Base-by-base conservation (phyloP, 2,113 vertebrate species). In the Macroglossus sobrinus region DNA sequence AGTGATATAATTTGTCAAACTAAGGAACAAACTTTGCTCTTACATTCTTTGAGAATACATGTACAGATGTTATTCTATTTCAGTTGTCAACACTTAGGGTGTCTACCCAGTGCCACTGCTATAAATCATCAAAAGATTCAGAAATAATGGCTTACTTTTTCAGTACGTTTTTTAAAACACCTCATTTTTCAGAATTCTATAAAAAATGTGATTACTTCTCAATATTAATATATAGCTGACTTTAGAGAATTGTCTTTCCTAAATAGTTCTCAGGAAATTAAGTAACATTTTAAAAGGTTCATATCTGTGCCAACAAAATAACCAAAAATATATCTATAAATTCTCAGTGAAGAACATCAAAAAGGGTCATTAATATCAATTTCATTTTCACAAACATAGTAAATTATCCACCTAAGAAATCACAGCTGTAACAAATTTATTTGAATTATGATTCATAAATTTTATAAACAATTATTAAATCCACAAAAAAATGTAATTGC, bases 341-440 rank as follows among this genome's bases (percentile, higher is more conserved):
- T 38, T 94, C 15, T 76, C 72, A 85, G 33, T 63, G 26, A 95
- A 91, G 18, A 89, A 30, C 3, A 95, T 91, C 66, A 74, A 78
- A 35, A 84, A n/a, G 82, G 35, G 68, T 72, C 38, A 86, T 91
- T 95, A 88, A 64, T 95, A 38, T 93, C 74, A 85, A 87, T 80
- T 64, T 81, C 61, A 35, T 92, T 35, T 87, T 94, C 74, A 88
- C 91, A 91, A 88, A 75, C 0, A 26, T 35, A 79, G 8, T 53
- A 82, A 89, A 93, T 89, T 50, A 43, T 81, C 64, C 63, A 93
- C 47, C 95, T 94, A 95, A 95, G 26, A 93, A 96, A 47, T 95
- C 76, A 86, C 50, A 89, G 43, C 30, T 40, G 1, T 61, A 78
- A 28, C 10, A 79, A 21, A 43, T 55, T 91, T 84, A 80, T 66